Percentiles rank a stretch among this genome's conserved stretches.
These are phyloP conservation scores for Pundamilia nyererei DNA, from an alignment of 2,113 vertebrate genomes.

Conservation along the genomic window DNA sequence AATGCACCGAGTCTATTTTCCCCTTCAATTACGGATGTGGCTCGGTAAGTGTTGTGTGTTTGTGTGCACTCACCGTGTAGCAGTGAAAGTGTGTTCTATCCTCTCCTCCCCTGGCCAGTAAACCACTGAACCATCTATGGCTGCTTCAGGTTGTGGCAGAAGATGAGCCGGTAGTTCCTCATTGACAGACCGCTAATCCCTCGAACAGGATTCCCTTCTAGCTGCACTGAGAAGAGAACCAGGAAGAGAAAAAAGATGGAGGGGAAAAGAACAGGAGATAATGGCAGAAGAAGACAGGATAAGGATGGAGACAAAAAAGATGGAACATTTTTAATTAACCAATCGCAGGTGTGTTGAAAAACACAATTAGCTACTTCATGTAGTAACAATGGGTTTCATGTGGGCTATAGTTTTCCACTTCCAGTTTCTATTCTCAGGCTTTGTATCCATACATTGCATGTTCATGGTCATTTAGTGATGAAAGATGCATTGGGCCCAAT, in stretches of 20 bases:
- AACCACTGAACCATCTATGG: conserved; percentile 94
- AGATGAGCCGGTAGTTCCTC: conserved; percentile 99
- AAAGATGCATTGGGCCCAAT: background rate
- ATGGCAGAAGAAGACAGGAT: background rate
- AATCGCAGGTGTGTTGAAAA: background rate
- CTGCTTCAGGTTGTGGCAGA: conserved; percentile 99
- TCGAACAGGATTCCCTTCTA: conserved; percentile 89
- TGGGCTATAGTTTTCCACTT: background rate
- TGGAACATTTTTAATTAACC: background rate
- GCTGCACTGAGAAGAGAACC: conserved; percentile 18
- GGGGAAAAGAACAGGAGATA: background rate
- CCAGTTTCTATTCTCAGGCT: background rate
- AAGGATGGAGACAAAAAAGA: background rate
- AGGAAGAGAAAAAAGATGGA: background rate
- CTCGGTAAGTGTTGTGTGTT: background rate
- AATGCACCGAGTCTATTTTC: background rate
- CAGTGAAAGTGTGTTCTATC: conserved; percentile 87
- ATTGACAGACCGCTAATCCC: conserved; percentile 98
- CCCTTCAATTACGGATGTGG: background rate
- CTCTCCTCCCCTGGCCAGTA: conserved; percentile 89
- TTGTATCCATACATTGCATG: background rate
- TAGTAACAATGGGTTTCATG: background rate
- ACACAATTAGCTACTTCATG: background rate
- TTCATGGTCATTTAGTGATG: background rate
- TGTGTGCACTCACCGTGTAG: conserved; percentile 81